Evolutionary conservation across 2,888 invertebrate species (phyloP).

Genomic region (Leistus spinibarbis): DNA sequence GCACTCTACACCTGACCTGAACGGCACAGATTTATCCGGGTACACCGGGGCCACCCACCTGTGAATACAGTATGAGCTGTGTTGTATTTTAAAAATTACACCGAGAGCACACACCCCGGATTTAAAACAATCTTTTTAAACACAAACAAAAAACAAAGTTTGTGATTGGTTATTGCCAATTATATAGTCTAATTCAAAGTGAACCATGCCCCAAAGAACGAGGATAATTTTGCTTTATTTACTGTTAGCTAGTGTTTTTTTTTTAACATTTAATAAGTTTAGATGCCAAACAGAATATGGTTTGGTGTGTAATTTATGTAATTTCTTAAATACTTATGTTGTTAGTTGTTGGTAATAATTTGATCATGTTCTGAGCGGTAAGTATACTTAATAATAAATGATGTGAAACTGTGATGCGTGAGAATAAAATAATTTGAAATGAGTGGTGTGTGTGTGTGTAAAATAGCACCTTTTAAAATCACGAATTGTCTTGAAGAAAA

Average conservation of each 20-base stretch:
- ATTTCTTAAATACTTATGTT: not conserved
- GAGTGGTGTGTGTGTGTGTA: not conserved
- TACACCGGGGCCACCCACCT: constrained; percentile 31
- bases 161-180: not conserved
- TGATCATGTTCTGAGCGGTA: no score
- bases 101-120: not conserved
- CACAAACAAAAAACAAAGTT: no score
- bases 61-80: not conserved
- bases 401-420: not conserved
- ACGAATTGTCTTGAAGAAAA: not conserved
- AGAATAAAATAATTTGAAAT: not conserved
- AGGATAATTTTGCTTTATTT: no score
- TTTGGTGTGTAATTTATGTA: not conserved
- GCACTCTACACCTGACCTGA: constrained; percentile 1
- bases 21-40: constrained; percentile 30
- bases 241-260: no score
- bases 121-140: no score
- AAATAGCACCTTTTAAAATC: not conserved
- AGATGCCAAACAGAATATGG: no score
- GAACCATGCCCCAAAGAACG: no score
- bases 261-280: no score
- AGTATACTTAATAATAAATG: not conserved
- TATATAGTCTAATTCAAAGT: no score
- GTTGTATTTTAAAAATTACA: not conserved
- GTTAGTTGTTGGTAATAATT: no score